Evolutionary conservation across 2,888 invertebrate genomes (phyloP).

Genomic region (Ennomos erosarius): DNA sequence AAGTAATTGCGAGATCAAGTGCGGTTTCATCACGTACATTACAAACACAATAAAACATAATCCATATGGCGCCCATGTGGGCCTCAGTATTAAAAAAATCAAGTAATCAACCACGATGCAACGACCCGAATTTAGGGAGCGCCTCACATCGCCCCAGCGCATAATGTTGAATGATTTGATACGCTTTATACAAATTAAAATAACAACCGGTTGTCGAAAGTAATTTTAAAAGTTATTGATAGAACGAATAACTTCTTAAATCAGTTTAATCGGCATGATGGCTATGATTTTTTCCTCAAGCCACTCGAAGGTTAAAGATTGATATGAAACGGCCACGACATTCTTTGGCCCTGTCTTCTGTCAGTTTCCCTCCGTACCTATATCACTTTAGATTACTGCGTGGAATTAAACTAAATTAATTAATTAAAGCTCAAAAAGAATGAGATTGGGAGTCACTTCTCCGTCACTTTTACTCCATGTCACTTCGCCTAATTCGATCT

Average conservation of each 20-base stretch:
- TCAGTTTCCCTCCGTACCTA: background rate
- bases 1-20: constrained; percentile 76
- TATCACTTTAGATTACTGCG: constrained; percentile 1
- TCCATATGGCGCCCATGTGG: constrained; percentile 51
- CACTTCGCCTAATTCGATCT: constrained; percentile 32
- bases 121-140: constrained; percentile 35
- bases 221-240: constrained; percentile 13
- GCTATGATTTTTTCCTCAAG: constrained; percentile 4
- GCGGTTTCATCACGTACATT: constrained; percentile 73
- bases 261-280: background rate
- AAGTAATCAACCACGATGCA: constrained; percentile 32
- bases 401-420: too few relatives aligned
- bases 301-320: constrained; percentile 5
- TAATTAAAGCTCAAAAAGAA: constrained; percentile 12
- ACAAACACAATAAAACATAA: constrained; percentile 61
- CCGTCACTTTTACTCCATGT: constrained; percentile 25
- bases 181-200: constrained; percentile 29
- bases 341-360: constrained; percentile 3
- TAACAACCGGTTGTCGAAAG: constrained; percentile 16
- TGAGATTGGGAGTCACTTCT: constrained; percentile 21
- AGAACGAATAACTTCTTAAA: constrained; percentile 10
- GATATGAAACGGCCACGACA: background rate
- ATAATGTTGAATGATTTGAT: constrained; percentile 28
- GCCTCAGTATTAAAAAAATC: constrained; percentile 31
- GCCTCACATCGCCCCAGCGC: constrained; percentile 12